Conservation (phyloP, 2,113 vertebrate genomes). For the Physeter macrocephalus region DNA sequence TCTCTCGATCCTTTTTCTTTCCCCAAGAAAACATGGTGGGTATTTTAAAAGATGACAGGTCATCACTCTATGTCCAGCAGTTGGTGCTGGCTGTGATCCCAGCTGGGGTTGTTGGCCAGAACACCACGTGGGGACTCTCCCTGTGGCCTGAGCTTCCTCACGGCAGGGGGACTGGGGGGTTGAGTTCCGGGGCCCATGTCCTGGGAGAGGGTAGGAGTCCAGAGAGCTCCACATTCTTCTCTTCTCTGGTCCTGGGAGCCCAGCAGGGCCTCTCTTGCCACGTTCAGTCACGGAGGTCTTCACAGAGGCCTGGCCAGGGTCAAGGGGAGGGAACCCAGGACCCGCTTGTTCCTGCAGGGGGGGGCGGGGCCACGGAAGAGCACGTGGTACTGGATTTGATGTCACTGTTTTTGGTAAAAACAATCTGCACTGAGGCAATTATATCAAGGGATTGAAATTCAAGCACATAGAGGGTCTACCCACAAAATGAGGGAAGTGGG, state of each 20-base stretch:
- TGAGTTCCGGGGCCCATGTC: background rate
- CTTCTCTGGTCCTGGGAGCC: background rate
- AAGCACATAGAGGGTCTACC: background rate
- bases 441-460: background rate
- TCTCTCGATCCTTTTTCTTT: constrained; percentile 82
- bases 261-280: background rate
- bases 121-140: background rate
- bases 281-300: background rate
- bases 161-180: background rate
- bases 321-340: background rate
- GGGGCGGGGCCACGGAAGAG: background rate
- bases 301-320: background rate
- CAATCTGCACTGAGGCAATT: background rate
- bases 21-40: constrained; percentile 54
- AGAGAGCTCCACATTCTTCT: background rate
- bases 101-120: background rate
- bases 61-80: constrained; percentile 37
- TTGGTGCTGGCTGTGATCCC: background rate
- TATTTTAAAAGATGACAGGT: constrained; percentile 85
- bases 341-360: background rate
- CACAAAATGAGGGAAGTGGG: background rate
- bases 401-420: background rate
- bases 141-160: background rate
- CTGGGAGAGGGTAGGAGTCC: background rate
- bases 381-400: background rate